phyloP scores from a whole-genome alignment of 2,113 vertebrate genomes.

The Gallinago paraguaiae region DNA sequence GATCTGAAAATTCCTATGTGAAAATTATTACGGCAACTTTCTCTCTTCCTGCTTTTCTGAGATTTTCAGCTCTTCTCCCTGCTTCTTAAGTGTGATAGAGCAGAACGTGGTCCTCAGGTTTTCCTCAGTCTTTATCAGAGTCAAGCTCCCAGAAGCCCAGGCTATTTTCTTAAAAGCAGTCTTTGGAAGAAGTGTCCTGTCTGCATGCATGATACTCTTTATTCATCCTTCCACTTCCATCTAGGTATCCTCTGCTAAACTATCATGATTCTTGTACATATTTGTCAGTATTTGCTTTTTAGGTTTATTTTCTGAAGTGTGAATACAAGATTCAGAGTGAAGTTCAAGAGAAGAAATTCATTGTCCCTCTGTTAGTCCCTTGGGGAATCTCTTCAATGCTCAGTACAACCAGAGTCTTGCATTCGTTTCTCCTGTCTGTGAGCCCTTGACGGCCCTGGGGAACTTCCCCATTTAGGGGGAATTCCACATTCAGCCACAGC shows the following conservation, averaged over 20 bases:
- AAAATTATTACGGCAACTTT: background rate
- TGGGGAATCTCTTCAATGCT: background rate
- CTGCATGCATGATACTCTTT: background rate
- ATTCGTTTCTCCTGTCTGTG: background rate
- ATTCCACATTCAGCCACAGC: conserved; percentile 42
- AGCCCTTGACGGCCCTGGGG: conserved; percentile 2
- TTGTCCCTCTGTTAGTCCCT: background rate
- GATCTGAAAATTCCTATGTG: background rate
- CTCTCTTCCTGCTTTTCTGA: background rate
- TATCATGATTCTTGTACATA: background rate
- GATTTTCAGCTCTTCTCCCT: background rate
- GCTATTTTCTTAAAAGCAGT: background rate
- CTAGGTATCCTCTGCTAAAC: background rate
- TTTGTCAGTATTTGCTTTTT: background rate
- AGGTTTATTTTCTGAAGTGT: background rate
- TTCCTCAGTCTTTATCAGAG: background rate
- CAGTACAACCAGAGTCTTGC: background rate
- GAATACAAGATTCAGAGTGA: background rate
- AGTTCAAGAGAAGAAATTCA: background rate
- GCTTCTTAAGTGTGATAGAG: background rate
- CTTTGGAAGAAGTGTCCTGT: background rate
- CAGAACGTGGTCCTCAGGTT: background rate
- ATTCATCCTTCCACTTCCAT: background rate
- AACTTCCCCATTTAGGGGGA: conserved; percentile 58
- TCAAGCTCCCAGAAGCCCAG: background rate